phyloP scores from a whole-genome alignment of 2,888 invertebrate genomes.

The Sinelater perroti region DNA sequence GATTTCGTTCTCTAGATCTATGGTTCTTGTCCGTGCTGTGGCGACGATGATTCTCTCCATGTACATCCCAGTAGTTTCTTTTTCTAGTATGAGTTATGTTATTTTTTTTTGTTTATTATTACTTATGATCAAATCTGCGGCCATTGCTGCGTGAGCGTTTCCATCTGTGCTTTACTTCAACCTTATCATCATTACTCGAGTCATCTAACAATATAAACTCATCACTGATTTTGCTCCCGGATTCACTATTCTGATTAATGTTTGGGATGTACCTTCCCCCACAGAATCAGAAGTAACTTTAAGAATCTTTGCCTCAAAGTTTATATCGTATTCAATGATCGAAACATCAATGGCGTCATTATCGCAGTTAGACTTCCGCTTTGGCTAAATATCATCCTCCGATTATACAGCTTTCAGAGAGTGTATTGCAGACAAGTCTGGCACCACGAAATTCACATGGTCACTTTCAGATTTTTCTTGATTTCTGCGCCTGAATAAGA shows the following conservation, averaged over 20 bases:
- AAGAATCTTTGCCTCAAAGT: constrained; percentile 83
- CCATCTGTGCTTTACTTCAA: constrained; percentile 36
- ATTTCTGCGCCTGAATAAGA: constrained; percentile 50
- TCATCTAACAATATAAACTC: constrained; percentile 73
- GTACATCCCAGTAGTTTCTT: constrained; percentile 48
- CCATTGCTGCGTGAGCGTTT: constrained; percentile 60
- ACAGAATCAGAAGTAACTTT: constrained; percentile 63
- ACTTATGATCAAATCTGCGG: constrained; percentile 56
- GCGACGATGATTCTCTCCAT: constrained; percentile 55
- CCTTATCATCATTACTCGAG: constrained; percentile 66
- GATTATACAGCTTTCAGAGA: constrained; percentile 74
- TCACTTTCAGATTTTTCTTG: constrained; percentile 60
- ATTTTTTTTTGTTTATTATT: constrained; percentile 40
- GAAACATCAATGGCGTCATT: constrained; percentile 76
- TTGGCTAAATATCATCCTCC: constrained; percentile 71
- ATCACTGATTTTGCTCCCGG: constrained; percentile 60
- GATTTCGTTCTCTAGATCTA: constrained; percentile 49
- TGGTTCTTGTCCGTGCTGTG: constrained; percentile 56
- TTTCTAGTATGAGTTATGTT: constrained; percentile 35
- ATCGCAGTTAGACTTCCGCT: constrained; percentile 69
- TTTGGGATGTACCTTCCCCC: constrained; percentile 61
- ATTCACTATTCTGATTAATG: constrained; percentile 56
- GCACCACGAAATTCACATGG: constrained; percentile 62
- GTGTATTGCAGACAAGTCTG: constrained; percentile 57
- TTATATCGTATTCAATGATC: constrained; percentile 84